phyloP scores from a whole-genome alignment of 2,888 invertebrate genomes.

The Galeruca laticollis region DNA sequence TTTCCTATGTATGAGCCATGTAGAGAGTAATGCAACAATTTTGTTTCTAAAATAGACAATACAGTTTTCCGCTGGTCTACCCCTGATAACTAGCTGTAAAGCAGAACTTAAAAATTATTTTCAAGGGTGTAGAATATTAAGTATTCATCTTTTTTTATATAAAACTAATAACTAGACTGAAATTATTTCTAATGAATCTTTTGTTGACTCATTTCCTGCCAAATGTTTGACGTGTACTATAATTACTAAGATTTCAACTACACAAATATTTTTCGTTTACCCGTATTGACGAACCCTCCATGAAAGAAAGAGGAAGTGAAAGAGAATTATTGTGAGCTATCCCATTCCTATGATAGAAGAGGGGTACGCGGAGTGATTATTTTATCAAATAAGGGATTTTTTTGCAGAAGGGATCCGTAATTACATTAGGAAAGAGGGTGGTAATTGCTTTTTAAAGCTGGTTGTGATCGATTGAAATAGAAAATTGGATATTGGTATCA shows the following conservation, averaged over 20 bases:
- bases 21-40: too few relatives aligned
- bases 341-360: neutral
- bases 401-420: slow-evolving; percentile 59
- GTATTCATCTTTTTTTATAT: too few relatives aligned
- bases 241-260: neutral
- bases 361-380: slow-evolving; percentile 35
- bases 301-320: neutral
- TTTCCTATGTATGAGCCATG: too few relatives aligned
- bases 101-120: too few relatives aligned
- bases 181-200: too few relatives aligned
- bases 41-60: too few relatives aligned
- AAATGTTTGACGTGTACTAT: too few relatives aligned
- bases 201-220: too few relatives aligned
- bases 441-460: slow-evolving; percentile 66
- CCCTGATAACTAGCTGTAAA: too few relatives aligned
- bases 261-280: neutral
- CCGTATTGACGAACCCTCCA: neutral
- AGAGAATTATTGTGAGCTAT: slow-evolving; percentile 16
- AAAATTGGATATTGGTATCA: slow-evolving; percentile 46
- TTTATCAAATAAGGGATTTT: slow-evolving; percentile 53
- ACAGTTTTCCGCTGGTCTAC: too few relatives aligned
- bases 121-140: too few relatives aligned
- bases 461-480: slow-evolving; percentile 53
- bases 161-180: too few relatives aligned
- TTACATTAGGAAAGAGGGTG: slow-evolving; percentile 63